Evolutionary conservation across 2,888 invertebrate species (phyloP).

Genomic region (Eumerus sabulonum): DNA sequence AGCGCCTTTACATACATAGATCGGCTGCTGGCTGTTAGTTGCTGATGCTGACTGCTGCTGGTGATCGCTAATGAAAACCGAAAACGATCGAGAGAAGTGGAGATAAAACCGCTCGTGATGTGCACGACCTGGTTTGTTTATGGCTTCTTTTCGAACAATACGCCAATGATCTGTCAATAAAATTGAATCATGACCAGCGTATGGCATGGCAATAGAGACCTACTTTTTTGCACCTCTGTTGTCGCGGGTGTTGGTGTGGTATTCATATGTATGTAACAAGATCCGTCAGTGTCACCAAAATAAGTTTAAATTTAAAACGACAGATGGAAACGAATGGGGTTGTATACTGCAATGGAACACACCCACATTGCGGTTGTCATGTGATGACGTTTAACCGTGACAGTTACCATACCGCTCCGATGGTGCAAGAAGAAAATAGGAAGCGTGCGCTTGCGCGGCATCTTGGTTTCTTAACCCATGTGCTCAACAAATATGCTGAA

Average conservation of each 20-base stretch:
- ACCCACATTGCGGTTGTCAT: neutral
- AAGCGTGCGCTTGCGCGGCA: conserved; percentile 7
- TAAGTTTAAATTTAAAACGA: neutral
- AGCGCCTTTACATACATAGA: neutral
- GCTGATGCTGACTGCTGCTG: conserved; percentile 38
- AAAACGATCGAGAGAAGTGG: conserved; percentile 5
- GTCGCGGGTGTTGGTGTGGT: neutral
- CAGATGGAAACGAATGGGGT: neutral
- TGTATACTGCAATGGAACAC: no score
- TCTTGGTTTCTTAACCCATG: conserved; percentile 4
- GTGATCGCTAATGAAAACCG: conserved; percentile 29
- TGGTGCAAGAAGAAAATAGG: conserved; percentile 25
- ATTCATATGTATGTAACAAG: neutral
- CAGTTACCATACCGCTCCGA: neutral
- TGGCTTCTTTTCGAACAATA: conserved; percentile 36
- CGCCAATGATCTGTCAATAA: conserved; percentile 59
- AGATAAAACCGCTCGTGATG: conserved; percentile 14
- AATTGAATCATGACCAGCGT: conserved; percentile 22
- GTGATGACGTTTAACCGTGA: no score
- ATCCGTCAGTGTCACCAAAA: conserved; percentile 20
- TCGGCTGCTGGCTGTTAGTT: conserved; percentile 10
- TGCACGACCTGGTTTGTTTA: conserved; percentile 50
- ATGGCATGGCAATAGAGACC: conserved; percentile 18
- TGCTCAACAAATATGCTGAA: no score
- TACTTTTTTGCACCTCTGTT: conserved; percentile 27